phyloP scores from a whole-genome alignment of 1,140 invertebrate species.

The Drosophila truncata region DNA sequence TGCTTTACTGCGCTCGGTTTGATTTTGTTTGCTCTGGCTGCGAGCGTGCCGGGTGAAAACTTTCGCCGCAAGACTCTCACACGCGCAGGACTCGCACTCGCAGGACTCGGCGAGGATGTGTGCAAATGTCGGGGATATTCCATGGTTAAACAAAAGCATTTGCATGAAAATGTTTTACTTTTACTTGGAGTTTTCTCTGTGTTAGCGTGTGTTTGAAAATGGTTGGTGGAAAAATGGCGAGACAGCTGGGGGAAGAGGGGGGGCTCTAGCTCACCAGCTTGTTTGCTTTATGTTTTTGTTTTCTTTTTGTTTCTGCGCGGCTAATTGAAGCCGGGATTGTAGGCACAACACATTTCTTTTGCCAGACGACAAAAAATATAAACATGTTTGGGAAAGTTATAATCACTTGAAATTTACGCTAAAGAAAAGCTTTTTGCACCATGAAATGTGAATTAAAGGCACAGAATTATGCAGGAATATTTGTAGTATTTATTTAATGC shows the following conservation, averaged over 20 bases:
- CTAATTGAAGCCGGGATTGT: conserved; percentile 62
- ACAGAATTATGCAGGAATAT: neutral
- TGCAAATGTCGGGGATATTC: conserved; percentile 73
- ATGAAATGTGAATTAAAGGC: neutral
- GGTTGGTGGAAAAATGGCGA: neutral
- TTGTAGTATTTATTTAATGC: neutral
- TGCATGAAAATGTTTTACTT: conserved; percentile 81
- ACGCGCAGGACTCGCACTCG: conserved; percentile 11
- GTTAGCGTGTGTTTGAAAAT: conserved; percentile 6
- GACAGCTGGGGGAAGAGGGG: neutral
- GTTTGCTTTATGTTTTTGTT: conserved; percentile 53
- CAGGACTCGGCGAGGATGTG: conserved; percentile 33
- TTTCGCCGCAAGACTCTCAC: conserved; percentile 65
- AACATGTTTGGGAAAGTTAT: conserved; percentile 5
- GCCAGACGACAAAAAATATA: conserved; percentile 5
- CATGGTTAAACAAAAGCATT: conserved; percentile 79
- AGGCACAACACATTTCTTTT: neutral
- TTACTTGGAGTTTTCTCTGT: conserved; percentile 66
- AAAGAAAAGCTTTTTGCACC: neutral
- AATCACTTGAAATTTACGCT: conserved; percentile 2
- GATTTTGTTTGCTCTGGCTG: conserved; percentile 71
- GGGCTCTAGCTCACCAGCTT: conserved; percentile 15
- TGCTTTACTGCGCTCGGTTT: conserved; percentile 78
- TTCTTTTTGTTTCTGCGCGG: conserved; percentile 30
- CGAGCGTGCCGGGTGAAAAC: conserved; percentile 60